phyloP scores from a whole-genome alignment of 1,140 invertebrate genomes.

The Caerostris extrusa region DNA sequence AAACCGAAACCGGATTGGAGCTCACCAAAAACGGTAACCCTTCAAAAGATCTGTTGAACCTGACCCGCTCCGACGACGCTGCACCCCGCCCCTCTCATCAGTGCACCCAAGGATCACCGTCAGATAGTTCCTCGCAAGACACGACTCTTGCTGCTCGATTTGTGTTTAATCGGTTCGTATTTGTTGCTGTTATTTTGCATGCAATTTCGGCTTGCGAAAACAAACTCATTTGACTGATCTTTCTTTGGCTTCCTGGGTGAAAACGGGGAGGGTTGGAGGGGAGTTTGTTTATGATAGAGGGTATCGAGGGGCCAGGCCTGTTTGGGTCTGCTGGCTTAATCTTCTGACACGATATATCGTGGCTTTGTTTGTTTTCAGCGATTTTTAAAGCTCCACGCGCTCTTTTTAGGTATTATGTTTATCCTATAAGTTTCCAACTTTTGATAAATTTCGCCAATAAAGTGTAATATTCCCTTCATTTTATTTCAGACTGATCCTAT shows the following conservation, averaged over 20 bases:
- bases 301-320: neutral
- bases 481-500: no score
- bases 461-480: no score
- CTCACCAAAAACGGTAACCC: constrained; percentile 31
- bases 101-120: neutral
- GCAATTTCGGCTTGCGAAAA: neutral
- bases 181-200: neutral
- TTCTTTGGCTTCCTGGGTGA: neutral
- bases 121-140: constrained; percentile 19
- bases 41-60: constrained; percentile 31
- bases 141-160: neutral
- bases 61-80: constrained; percentile 12
- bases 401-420: no score
- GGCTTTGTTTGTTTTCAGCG: no score
- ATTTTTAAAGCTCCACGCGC: no score
- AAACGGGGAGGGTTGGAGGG: neutral
- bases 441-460: no score
- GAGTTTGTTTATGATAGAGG: neutral
- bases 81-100: constrained; percentile 51
- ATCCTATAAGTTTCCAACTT: no score
- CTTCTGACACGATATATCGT: no score
- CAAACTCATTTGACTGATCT: neutral
- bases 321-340: neutral
- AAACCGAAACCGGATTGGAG: neutral
- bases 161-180: neutral